Base-by-base conservation (phyloP, 2,888 invertebrate genomes). In the Syritta pipiens region DNA sequence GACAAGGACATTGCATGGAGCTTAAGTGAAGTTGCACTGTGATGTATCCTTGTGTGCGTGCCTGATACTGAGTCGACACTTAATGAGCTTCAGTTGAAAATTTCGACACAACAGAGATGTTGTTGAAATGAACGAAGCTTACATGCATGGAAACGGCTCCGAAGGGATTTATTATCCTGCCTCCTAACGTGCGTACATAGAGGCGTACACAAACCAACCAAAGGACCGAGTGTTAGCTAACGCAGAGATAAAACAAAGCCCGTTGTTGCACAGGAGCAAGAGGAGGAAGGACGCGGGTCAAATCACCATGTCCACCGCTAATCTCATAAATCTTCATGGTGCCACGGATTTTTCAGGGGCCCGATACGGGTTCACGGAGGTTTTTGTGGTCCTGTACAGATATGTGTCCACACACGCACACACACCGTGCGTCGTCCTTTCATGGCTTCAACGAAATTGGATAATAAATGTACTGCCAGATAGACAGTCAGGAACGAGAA, bases 81-180 rank as follows among this genome's bases (percentile, higher is more conserved):
- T 79, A 79, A 79, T 79, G 72, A 72, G 79, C 72, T 74, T 72
- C 60, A 57, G 67, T 72, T 55, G 59, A 63, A 71, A 60, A 67
- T 72, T 77, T 72, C 67, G 62, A 79, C 60, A n/a, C n/a, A 60
- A 76, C 55, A 67, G 60, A 72, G 65, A 67, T 72, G 67, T 72
- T 79, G 79, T 44, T 72, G 79, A 67, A 79, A 74, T 42, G 72
- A 40, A 67, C 71, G 37, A 71, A 63, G 76, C 72, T 72, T 55
- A 77, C 72, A 72, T 60, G 60, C 40, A 65, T 60, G 77, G 24
- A 37, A 79, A 72, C 62, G 62, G 53, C 44, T 67, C 67, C 28
- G 35, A 53, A 30, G 59, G 67, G 62, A 72, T 79, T 79, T 79
- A 72, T 79, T 72, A 79, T 79, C 67, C 67, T 72, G 49, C 44